A percentile compares a stretch with the other conserved stretches of the same genome.
phyloP scores from a whole-genome alignment of 2,797 vertebrate species.

The Catharus ustulatus region DNA sequence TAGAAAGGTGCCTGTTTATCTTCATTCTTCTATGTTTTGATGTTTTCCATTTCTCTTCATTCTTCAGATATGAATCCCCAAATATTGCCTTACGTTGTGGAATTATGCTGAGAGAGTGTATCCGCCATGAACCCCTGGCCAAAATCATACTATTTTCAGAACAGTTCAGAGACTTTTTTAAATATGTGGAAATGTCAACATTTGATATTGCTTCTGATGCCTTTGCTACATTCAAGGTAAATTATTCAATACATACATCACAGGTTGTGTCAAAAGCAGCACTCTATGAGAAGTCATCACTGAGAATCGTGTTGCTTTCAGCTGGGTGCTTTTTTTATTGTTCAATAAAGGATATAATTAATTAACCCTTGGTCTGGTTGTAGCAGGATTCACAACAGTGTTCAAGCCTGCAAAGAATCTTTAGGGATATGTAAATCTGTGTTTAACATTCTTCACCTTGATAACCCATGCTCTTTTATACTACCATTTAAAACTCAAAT shows the following conservation, averaged over 20 bases:
- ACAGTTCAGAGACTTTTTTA: conserved; percentile 92
- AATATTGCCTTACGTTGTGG: conserved; percentile 94
- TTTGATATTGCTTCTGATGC: conserved; percentile 98
- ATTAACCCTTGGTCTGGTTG: background rate
- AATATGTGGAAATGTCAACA: conserved; percentile 97
- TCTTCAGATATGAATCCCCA: conserved; percentile 88
- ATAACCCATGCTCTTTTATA: background rate
- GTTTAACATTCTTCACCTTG: background rate
- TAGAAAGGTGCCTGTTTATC: background rate
- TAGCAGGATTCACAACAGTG: background rate
- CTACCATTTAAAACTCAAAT: background rate
- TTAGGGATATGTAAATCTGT: background rate
- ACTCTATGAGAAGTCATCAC: background rate
- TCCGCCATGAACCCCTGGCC: conserved; percentile 93
- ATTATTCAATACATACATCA: background rate
- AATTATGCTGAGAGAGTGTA: conserved; percentile 96
- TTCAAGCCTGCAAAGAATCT: background rate
- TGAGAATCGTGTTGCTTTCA: background rate
- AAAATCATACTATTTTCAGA: conserved; percentile 89
- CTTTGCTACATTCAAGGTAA: conserved; percentile 97
- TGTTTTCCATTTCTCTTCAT: background rate
- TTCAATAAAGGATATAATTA: background rate
- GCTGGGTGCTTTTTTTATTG: background rate
- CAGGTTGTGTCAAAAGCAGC: background rate
- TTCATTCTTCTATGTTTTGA: background rate